Conservation (phyloP, 2,888 invertebrate genomes). For the Timema podura region DNA sequence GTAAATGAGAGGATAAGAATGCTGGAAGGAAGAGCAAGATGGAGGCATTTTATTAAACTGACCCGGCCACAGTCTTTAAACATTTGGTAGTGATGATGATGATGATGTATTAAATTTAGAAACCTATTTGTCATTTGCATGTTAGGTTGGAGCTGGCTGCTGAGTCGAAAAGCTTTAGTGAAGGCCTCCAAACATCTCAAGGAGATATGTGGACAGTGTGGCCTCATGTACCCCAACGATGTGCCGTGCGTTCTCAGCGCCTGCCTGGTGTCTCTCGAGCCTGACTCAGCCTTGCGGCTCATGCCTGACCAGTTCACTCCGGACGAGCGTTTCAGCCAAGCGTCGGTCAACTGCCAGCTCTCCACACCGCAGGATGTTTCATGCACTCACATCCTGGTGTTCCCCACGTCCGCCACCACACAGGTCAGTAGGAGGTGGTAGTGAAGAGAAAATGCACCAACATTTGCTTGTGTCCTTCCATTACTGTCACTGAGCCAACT, state of each 20-base stretch:
- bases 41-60: too few species aligned
- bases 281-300: constrained; percentile 79
- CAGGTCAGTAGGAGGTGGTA: constrained; percentile 54
- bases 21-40: too few species aligned
- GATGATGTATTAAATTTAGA: too few species aligned
- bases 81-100: too few species aligned
- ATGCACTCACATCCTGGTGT: constrained; percentile 96
- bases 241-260: constrained; percentile 93
- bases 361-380: constrained; percentile 96
- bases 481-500: too few species aligned
- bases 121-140: too few species aligned
- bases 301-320: constrained; percentile 95
- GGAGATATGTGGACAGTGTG: constrained; percentile 87
- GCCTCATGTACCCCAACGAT: constrained; percentile 72
- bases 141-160: constrained; percentile 85
- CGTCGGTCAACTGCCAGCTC: constrained; percentile 82
- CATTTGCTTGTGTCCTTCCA: too few species aligned
- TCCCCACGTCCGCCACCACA: constrained; percentile 94
- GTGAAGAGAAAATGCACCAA: too few species aligned
- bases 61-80: too few species aligned
- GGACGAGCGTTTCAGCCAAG: constrained; percentile 87
- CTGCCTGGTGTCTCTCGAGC: constrained; percentile 95
- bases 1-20: too few species aligned
- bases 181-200: constrained; percentile 84
- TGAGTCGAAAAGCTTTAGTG: constrained; percentile 85